Evolutionary conservation across 2,888 invertebrate species (phyloP).

Genomic region (Hoplodrina ambigua): DNA sequence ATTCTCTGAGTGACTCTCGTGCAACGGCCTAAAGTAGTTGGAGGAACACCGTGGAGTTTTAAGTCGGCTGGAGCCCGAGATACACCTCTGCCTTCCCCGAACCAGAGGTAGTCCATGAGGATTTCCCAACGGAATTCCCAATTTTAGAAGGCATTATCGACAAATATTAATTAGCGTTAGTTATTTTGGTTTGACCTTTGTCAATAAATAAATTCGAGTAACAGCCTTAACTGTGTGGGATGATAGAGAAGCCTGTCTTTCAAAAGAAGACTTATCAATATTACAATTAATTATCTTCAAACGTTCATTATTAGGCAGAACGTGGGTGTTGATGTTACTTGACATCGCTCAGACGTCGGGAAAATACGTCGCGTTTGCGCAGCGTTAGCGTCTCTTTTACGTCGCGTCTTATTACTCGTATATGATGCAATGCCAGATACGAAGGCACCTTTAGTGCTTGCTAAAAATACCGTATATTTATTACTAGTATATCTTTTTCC

Average conservation of each 20-base stretch:
- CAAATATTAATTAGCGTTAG: neutral
- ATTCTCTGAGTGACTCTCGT: no score
- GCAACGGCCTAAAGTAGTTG: no score
- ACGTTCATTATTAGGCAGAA: neutral
- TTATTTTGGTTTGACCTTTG: slow-evolving; percentile 24
- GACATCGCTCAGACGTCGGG: no score
- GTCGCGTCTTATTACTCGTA: neutral
- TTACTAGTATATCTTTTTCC: no score
- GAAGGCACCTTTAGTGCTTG: no score
- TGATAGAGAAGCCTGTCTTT: neutral
- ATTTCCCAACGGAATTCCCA: neutral
- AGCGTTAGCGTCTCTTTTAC: neutral
- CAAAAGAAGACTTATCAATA: neutral
- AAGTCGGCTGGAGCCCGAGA: no score
- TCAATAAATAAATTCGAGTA: neutral
- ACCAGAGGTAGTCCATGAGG: no score
- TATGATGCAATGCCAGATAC: no score
- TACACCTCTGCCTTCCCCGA: no score
- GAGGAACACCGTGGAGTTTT: no score
- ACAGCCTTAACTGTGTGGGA: neutral
- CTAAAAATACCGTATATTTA: no score
- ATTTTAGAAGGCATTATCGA: neutral
- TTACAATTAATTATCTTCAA: neutral
- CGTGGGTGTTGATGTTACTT: neutral
- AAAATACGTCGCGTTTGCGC: neutral